Evolutionary conservation across 2,797 vertebrate genomes (phyloP).

Genomic region (Lophotriccus pileatus): DNA sequence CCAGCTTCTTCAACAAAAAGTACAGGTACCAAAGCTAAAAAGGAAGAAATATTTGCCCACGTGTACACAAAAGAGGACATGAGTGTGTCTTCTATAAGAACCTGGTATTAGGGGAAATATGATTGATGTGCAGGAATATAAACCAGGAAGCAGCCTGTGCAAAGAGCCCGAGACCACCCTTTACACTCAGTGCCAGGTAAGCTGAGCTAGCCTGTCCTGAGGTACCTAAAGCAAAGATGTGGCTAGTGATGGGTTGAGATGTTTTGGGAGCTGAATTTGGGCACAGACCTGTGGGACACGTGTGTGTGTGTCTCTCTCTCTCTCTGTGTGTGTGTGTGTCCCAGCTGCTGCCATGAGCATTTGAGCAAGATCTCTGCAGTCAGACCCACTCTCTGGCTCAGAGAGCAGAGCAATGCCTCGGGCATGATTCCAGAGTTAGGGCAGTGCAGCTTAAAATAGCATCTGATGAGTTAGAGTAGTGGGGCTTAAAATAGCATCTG

Average conservation of each 20-base stretch:
- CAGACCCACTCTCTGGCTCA: not conserved
- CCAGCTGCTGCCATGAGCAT: not conserved
- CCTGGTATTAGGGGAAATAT: not conserved
- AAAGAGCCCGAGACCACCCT: not conserved
- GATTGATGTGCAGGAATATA: constrained; percentile 9
- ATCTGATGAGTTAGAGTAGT: not conserved
- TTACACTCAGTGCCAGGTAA: not conserved
- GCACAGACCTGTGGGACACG: not conserved
- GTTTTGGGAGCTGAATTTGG: not conserved
- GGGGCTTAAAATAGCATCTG: not conserved
- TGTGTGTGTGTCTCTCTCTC: not conserved
- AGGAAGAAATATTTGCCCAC: not conserved
- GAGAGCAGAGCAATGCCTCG: fast-evolving
- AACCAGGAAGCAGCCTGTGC: not conserved
- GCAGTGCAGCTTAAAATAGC: not conserved
- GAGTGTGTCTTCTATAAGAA: not conserved
- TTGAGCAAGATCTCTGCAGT: not conserved
- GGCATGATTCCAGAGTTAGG: not conserved
- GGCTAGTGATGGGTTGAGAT: not conserved
- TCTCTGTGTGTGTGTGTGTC: too few species aligned
- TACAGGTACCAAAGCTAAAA: not conserved
- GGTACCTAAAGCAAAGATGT: not conserved
- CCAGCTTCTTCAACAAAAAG: not conserved
- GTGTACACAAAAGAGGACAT: not conserved
- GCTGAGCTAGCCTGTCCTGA: not conserved